Base-by-base conservation (phyloP, 2,797 vertebrate species). In the Xiphorhynchus erythropygius region DNA sequence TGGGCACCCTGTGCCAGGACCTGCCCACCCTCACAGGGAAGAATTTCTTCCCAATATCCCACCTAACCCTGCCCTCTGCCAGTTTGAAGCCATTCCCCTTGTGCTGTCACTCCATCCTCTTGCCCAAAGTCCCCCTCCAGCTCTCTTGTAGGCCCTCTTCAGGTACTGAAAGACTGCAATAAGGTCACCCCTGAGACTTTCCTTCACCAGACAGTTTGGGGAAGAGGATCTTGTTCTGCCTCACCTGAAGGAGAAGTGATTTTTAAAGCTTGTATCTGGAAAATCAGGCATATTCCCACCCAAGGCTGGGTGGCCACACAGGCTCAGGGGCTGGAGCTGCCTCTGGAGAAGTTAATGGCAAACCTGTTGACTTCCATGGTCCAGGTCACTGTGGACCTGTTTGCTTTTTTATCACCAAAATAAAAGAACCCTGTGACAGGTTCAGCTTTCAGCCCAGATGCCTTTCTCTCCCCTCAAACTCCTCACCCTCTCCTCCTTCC, bases 1-100 rank as follows among this genome's bases (percentile, higher is more conserved):
- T 59, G 28, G n/a, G 16, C 5, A 57, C 0, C 28, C 27, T 65
- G 19, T 80, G 28, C 44, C 37, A 44, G 44, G 32, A 5, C 28
- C 4, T 73, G 3, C 0, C 1, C 46, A 33, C 11, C 13, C 5
- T 39, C 53, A 25, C 8, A 39, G 21, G 4, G 4, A 41, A 6
- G 13, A 16, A 46, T 52, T 59, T 11, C 10, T 52, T 46, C 44
- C 28, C 11, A 41, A 7, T 53, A 30, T 41, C 53, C 41, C 25
- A 27, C 3, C 30, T 3, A 46, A 0, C 9, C 24, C 39, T 12
- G 9, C 35, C 5, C 11, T 42, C 32, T n/a, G 32, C 0, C 37
- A 9, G 9, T 39, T 2, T 3, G n/a, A 32, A 74, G 39, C 6
- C 13, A 18, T 30, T 73, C 8, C 16, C 10, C 1, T 8, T 8